A percentile compares a stretch with the other conserved stretches of the same genome.
These are phyloP conservation scores for Vesta saturnalis DNA, from an alignment of 2,888 invertebrate species.

Conservation along the genomic window DNA sequence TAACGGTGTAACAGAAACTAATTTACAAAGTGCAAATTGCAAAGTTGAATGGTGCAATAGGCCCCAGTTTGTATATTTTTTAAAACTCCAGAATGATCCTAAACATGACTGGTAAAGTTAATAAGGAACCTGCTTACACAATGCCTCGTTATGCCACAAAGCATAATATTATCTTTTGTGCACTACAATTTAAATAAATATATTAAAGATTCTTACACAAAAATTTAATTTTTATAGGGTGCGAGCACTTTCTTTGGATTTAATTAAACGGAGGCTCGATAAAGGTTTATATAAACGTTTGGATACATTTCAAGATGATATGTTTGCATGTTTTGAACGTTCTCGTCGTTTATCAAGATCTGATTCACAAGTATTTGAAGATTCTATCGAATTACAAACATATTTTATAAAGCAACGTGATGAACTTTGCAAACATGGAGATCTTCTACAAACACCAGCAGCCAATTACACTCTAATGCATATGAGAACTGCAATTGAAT, in stretches of 20 bases:
- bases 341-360: slow-evolving; percentile 88
- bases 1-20: too few relatives aligned
- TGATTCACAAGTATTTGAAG: slow-evolving; percentile 96
- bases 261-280: slow-evolving; percentile 93
- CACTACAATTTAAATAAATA: too few relatives aligned
- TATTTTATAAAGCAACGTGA: slow-evolving; percentile 85
- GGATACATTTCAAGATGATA: slow-evolving; percentile 96
- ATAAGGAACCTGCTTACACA: too few relatives aligned
- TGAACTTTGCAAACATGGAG: slow-evolving; percentile 78
- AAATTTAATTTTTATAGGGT: slow-evolving; percentile 67
- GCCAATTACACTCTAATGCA: slow-evolving; percentile 81
- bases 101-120: too few relatives aligned
- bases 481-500: slow-evolving; percentile 78
- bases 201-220: slow-evolving; percentile 12
- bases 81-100: too few relatives aligned
- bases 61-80: too few relatives aligned
- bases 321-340: slow-evolving; percentile 91
- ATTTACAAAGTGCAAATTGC: too few relatives aligned
- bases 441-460: slow-evolving; percentile 87
- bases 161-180: too few relatives aligned
- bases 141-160: too few relatives aligned
- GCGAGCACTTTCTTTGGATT: slow-evolving; percentile 88
- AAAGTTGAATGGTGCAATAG: too few relatives aligned
- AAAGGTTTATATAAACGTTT: slow-evolving; percentile 91
- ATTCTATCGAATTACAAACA: slow-evolving; percentile 91